A percentile compares a stretch with the other conserved stretches of the same genome.
These are phyloP conservation scores for Muschampia staudingeri DNA, from an alignment of 2,888 invertebrate species.

Conservation along the genomic window DNA sequence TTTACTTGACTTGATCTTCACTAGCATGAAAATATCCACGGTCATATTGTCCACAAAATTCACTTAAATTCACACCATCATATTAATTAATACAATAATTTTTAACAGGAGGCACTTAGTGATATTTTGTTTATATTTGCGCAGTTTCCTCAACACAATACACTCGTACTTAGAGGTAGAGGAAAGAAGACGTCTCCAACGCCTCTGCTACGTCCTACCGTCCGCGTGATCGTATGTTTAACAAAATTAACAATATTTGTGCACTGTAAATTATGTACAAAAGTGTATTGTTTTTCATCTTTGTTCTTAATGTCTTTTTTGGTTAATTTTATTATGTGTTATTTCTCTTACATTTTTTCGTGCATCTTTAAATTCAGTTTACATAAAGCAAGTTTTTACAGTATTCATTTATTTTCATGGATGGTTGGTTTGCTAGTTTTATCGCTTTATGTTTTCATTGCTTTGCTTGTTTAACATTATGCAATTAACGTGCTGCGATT, in stretches of 20 bases:
- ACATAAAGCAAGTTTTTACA: constrained; percentile 16
- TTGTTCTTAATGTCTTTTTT: too few relatives aligned
- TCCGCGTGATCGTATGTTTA: constrained; percentile 85
- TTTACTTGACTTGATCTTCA: constrained; percentile 1
- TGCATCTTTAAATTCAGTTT: constrained; percentile 6
- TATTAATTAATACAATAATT: constrained; percentile 42
- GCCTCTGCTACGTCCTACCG: constrained; percentile 84
- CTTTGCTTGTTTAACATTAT: constrained; percentile 79
- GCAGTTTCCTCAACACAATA: constrained; percentile 89
- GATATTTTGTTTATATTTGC: constrained; percentile 80
- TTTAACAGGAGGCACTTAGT: constrained; percentile 41
- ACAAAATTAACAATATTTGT: constrained; percentile 75
- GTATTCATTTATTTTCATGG: constrained; percentile 42
- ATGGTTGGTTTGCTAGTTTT: constrained; percentile 56
- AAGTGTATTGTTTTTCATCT: constrained; percentile 49
- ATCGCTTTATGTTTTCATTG: constrained; percentile 61
- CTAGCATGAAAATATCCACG: constrained; percentile 38
- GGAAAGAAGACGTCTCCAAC: constrained; percentile 79
- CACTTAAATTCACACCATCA: constrained; percentile 31
- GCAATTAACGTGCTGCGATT: constrained; percentile 86
- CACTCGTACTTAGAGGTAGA: constrained; percentile 90
- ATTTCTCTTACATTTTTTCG: not conserved
- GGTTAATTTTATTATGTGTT: too few relatives aligned
- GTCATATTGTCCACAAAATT: constrained; percentile 30
- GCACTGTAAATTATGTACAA: constrained; percentile 83